Evolutionary conservation across 2,113 vertebrate genomes (phyloP).

Genomic region (Erythrocercus mccallii): DNA sequence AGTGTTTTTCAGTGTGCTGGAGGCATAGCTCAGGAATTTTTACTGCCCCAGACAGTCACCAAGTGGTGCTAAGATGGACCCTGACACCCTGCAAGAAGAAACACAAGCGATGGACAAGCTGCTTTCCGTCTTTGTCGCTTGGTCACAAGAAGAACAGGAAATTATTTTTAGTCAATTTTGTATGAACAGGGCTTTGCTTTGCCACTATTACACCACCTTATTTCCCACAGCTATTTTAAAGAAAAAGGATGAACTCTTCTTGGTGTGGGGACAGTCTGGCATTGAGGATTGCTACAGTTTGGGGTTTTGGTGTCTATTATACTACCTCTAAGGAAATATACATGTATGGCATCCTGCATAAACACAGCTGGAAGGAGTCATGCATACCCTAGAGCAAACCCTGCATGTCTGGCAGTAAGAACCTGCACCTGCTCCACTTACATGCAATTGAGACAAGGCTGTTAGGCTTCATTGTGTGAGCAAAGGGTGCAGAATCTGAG

Average conservation of each 20-base stretch:
- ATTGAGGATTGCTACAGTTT: background rate
- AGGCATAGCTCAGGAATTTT: background rate
- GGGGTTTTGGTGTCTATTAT: background rate
- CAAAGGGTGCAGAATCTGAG: background rate
- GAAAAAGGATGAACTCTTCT: background rate
- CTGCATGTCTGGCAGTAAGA: background rate
- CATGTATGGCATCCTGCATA: background rate
- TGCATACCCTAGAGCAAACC: background rate
- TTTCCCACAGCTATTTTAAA: background rate
- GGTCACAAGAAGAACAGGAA: background rate
- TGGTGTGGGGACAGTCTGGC: background rate
- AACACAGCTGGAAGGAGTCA: background rate
- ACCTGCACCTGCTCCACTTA: background rate
- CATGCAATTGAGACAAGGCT: rapidly evolving
- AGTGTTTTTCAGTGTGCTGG: background rate
- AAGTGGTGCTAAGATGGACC: rapidly evolving
- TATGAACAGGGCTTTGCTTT: background rate
- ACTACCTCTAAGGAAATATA: background rate
- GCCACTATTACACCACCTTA: background rate
- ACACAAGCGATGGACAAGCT: too few species aligned
- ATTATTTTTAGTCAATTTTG: background rate
- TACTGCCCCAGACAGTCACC: background rate
- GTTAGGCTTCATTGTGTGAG: background rate
- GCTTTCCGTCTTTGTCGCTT: background rate
- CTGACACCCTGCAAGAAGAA: background rate